These are phyloP conservation scores for Sturmia bella DNA, from an alignment of 2,888 invertebrate genomes.

Conservation along the genomic window DNA sequence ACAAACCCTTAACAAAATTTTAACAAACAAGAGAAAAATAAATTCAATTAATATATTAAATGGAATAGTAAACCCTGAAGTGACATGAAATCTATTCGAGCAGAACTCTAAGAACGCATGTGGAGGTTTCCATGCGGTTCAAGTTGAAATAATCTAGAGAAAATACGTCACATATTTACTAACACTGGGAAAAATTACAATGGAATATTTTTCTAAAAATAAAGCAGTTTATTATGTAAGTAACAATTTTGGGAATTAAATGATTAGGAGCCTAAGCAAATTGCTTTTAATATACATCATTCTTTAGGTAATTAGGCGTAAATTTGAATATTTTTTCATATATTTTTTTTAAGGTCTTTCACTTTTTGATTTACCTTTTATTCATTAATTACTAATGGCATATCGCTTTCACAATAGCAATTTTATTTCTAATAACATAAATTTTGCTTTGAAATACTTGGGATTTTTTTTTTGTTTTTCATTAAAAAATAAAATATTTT, in stretches of 20 bases:
- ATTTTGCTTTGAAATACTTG: conserved; percentile 24
- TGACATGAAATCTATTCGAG: conserved; percentile 51
- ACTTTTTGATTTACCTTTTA: too few species aligned
- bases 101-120: background rate
- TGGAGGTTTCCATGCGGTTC: conserved; percentile 4
- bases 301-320: too few species aligned
- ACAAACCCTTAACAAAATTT: background rate
- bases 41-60: conserved; percentile 61
- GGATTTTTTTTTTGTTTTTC: conserved; percentile 38
- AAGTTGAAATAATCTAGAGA: conserved; percentile 12
- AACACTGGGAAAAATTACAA: background rate
- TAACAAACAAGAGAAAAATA: conserved; percentile 21
- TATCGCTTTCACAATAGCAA: background rate
- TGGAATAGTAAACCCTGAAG: conserved; percentile 48
- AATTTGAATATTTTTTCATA: too few species aligned
- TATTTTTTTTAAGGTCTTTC: too few species aligned
- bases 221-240: background rate
- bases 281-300: too few species aligned
- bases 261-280: too few species aligned
- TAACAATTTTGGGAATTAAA: too few species aligned
- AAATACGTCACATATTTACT: background rate
- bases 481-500: conserved; percentile 27
- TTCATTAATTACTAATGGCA: too few species aligned
- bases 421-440: conserved; percentile 16
- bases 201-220: background rate